These are phyloP conservation scores for Squalus acanthias DNA, from an alignment of 2,797 vertebrate genomes.

Conservation along the genomic window DNA sequence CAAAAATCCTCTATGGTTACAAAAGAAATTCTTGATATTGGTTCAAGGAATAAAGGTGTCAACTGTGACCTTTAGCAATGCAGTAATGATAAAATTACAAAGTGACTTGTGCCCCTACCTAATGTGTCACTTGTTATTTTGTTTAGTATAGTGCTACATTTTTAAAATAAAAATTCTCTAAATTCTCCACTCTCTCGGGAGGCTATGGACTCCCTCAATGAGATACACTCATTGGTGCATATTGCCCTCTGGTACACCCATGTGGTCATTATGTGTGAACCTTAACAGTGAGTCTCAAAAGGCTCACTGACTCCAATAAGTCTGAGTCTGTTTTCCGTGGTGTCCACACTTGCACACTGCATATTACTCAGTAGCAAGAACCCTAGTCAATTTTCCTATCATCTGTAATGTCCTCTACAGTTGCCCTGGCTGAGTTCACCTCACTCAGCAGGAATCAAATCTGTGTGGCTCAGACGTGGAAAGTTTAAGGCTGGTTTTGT, in stretches of 20 bases:
- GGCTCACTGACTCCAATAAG: not conserved
- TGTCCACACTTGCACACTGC: no score
- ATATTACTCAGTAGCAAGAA: no score
- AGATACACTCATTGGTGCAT: not conserved
- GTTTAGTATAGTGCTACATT: not conserved
- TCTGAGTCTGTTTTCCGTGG: not conserved
- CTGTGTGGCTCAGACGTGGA: not conserved
- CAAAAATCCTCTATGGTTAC: not conserved
- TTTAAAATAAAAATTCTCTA: not conserved
- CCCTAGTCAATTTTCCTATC: no score
- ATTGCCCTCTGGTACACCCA: no score
- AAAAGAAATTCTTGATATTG: not conserved
- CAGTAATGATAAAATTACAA: not conserved
- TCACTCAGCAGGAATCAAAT: not conserved
- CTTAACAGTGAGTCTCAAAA: not conserved
- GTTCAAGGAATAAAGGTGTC: slow-evolving; percentile 1
- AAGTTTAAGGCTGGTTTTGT: not conserved
- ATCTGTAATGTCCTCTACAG: no score
- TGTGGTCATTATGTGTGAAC: not conserved
- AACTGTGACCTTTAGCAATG: not conserved
- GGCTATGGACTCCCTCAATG: not conserved
- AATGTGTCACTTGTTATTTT: not conserved
- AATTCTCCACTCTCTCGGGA: not conserved
- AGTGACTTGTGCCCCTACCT: not conserved
- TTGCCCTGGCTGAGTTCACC: no score